These are phyloP conservation scores for Heteromormyrus szaboi DNA, from an alignment of 2,797 vertebrate genomes.

Conservation along the genomic window DNA sequence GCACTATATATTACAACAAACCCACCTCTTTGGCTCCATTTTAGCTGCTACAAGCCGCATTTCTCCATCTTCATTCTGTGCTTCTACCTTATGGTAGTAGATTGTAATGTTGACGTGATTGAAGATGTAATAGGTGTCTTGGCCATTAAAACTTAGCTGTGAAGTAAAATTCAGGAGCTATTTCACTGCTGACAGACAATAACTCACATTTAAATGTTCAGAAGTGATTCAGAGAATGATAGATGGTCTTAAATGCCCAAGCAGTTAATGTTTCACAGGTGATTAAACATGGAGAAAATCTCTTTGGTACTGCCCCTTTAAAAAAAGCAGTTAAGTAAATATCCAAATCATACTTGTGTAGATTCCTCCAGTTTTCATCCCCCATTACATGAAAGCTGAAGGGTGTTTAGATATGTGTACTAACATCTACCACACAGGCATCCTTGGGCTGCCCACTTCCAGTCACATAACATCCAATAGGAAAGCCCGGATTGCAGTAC, in stretches of 20 bases:
- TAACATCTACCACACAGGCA: constrained; percentile 85
- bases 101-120: constrained; percentile 92
- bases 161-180: neutral
- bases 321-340: neutral
- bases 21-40: constrained; percentile 87
- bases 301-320: neutral
- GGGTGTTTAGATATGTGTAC: constrained; percentile 36
- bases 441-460: constrained; percentile 78
- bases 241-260: neutral
- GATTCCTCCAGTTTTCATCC: neutral
- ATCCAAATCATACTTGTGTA: neutral
- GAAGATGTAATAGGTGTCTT: constrained; percentile 88
- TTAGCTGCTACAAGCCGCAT: constrained; percentile 86
- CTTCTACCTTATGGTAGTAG: constrained; percentile 78
- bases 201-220: neutral
- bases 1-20: neutral
- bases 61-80: constrained; percentile 74
- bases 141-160: constrained; percentile 80
- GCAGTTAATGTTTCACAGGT: neutral
- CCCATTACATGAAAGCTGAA: neutral
- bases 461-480: constrained; percentile 85
- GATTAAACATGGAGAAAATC: neutral
- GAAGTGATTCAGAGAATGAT: neutral
- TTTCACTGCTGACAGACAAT: neutral
- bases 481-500: constrained; percentile 91